phyloP scores from a whole-genome alignment of 1,140 invertebrate species.

The Procambarus virginalis region DNA sequence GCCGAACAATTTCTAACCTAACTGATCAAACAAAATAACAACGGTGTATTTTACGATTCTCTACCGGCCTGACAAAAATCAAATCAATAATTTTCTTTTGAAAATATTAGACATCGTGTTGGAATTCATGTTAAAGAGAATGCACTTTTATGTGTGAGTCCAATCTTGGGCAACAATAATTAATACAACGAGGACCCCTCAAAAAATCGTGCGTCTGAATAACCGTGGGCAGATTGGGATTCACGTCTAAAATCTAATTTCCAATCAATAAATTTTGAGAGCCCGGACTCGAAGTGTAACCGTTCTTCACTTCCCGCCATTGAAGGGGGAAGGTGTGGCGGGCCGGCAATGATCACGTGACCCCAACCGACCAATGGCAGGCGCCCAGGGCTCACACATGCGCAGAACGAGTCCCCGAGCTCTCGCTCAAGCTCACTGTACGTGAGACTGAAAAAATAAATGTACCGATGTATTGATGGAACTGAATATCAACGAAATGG shows the following conservation, averaged over 20 bases:
- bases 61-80: too few species aligned
- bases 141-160: too few species aligned
- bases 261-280: constrained; percentile 14
- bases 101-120: too few species aligned
- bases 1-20: too few species aligned
- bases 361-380: not conserved
- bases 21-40: too few species aligned
- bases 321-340: not conserved
- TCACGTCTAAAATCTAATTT: constrained; percentile 1
- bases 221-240: not conserved
- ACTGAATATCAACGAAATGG: not conserved
- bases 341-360: not conserved
- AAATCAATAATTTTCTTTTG: too few species aligned
- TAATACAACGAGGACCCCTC: too few species aligned
- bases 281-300: not conserved
- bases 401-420: not conserved
- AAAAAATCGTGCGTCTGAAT: not conserved
- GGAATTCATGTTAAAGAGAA: too few species aligned
- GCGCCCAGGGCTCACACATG: not conserved
- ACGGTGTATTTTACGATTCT: too few species aligned
- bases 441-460: not conserved
- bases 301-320: not conserved
- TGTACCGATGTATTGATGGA: not conserved
- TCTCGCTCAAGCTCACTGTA: not conserved
- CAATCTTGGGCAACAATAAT: too few species aligned